phyloP scores from a whole-genome alignment of 2,113 vertebrate genomes.

The Pterophyllum scalare region DNA sequence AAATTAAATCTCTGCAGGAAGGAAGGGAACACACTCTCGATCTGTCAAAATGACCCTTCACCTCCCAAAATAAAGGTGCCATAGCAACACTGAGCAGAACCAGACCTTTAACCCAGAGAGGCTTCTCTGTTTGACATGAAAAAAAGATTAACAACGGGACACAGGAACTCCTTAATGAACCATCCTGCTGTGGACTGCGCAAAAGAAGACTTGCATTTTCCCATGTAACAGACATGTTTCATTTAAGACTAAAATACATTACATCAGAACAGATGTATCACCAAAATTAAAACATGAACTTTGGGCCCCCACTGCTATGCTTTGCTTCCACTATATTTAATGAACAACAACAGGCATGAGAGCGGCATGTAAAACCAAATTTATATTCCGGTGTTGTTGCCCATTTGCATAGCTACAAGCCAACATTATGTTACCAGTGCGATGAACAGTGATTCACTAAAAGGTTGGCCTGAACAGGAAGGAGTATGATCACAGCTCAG shows the following conservation, averaged over 20 bases:
- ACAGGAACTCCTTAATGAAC: background rate
- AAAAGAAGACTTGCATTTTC: background rate
- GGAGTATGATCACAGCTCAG: background rate
- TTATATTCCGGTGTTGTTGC: background rate
- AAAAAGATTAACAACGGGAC: background rate
- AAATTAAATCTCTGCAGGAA: background rate
- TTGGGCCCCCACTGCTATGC: background rate
- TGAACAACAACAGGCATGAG: background rate
- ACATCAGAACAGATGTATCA: background rate
- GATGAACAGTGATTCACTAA: background rate
- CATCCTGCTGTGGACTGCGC: background rate
- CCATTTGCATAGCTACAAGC: background rate
- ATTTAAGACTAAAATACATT: background rate
- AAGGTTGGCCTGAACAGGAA: background rate
- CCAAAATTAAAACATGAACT: background rate
- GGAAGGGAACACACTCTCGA: background rate
- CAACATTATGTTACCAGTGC: background rate
- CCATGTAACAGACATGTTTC: background rate
- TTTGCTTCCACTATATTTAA: background rate
- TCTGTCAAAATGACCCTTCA: background rate
- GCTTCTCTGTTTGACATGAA: background rate
- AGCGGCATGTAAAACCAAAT: background rate
- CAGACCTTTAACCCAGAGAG: slow-evolving; percentile 1
- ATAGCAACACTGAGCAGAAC: background rate
- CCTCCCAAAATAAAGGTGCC: background rate